Evolutionary conservation across 1,140 invertebrate genomes (phyloP), one percentile per base, ranked within the genome.

Genomic region (Hormaphis cornu): DNA sequence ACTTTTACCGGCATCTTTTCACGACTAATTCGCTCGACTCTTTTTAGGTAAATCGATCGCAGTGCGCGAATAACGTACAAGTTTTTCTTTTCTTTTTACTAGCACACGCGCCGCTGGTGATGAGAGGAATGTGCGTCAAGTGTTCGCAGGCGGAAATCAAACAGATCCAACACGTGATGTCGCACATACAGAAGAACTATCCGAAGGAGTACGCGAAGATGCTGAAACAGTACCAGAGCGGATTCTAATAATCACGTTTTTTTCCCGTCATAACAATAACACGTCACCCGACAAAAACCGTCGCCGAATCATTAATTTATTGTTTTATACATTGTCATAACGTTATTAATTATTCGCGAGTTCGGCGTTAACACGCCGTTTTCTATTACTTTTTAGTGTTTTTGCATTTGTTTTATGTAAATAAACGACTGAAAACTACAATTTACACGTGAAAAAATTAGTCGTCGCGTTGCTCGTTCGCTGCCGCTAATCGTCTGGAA

Each of bases 161-260:
- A 72, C 86, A 88, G 77, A 87, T 88, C 66, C 83, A 86, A 76
- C 83, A 82, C 73, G 86, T 87, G 6, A 78, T 88, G 8, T 82
- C 83, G 5, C 85, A 86, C 76, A 83, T 88, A 66, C 86, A 88
- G 73, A 79, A 83, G 72, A 82, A 84, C 73, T 87, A 82, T 74
- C 87, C 87, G 3, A 85, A 86, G 73, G 86, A 88, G 76, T 88
- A 86, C 86, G 79, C 81, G 16, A 87, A 85, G 77, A 82, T 88
- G 72, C 78, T 88, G 3, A 71, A 74, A 50, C 71, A 74, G 54
- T 75, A 72, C 71, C 61, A 73, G 10, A 72, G 71, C 66, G 42
- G 50, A 40, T 22, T 56, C 33, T 58, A 35, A 58, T 24, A n/a
- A n/a, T n/a, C n/a, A n/a, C n/a, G n/a, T n/a, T n/a, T n/a, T n/a